Evolutionary conservation across 2,113 vertebrate species (phyloP), one percentile per base, ranked within the genome.

Genomic region (Elachura formosa): DNA sequence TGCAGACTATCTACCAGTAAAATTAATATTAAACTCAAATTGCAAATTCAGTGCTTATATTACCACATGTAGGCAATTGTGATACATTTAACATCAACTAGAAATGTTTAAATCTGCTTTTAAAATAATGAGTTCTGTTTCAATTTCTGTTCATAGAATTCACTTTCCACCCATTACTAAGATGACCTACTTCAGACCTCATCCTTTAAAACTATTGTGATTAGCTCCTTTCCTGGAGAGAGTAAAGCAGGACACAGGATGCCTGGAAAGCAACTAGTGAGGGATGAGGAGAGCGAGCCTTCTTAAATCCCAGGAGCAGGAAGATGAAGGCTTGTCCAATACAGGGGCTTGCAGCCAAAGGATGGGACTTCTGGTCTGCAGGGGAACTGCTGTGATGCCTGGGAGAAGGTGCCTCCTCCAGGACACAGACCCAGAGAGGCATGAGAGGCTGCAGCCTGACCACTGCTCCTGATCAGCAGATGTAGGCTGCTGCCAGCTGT

Each of bases 11-110:
- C 46, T 72, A 58, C 36, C 54, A 76, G 61, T 24, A 93, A 90
- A 94, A 94, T 90, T 89, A 88, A 93, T n/a, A 55, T 64, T 28
- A 87, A 93, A 93, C 58, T 85, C 45, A 80, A 79, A 89, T 89
- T 77, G 67, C 45, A 96, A 87, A 96, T 80, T 63, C 86, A 68
- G 28, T 74, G 58, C 48, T 95, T 74, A 11, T 54, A 73, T 38
- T 51, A 36, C 51, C 73, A 41, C 33, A 6, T 31, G 10, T 11
- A 82, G 54, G 68, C 40, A 83, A 76, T 10, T 91, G 74, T 16
- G 29, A 87, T 78, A 33, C 45, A 78, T 92, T 90, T 84, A 90
- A 87, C 45, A 68, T 25, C 63, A 77, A 74, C 33, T 16, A 63
- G 61, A 96, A 96, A 84, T 31, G 62, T 67, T 75, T 17, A 76